Evolutionary conservation across 2,888 invertebrate species (phyloP), one percentile per base, ranked within the genome.

Genomic region (Byasa hedistus): DNA sequence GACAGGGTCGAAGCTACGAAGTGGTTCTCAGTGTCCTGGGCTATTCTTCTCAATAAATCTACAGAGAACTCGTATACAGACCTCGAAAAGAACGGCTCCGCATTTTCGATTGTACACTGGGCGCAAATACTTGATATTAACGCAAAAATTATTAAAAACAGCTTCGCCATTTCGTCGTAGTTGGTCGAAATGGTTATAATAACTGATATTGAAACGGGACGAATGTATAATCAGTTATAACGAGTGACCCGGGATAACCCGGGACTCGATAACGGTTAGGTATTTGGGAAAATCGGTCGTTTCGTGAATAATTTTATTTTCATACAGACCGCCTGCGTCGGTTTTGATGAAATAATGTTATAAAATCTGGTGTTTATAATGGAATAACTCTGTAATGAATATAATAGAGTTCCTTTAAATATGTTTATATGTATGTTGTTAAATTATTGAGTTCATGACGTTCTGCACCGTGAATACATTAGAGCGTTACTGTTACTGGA

Each of bases 1-100:
- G 89, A 89, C 0, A 89, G 69, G 0, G 86, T 81, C 0, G 89
- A 89, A 0, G 82, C 71, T 0, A 89, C 76, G 71, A 89, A 91
- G 61, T 91, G 91, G 24, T 83, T 80, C 0, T 89, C 89, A 0
- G 82, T 84, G 21, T 89, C 87, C 51, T 79, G 75, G 63, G 74
- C 74, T 65, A 77, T 73, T 73, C 75, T 72, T 60, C 48, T 65
- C 21, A 72, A 59, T 71, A 79, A 71, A 71, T 70, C 71, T 66
- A 72, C 62, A 69, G 72, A 72, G 75, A 72, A 76, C 21, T 81
- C 80, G 65, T 77, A 78, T 3, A 79, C 73, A 1, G 78, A 69
- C 39, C 80, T 74, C 24, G 69, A 72, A 24, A 80, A 71, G 3
- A 36, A 48, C 0, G 73, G 70, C 24, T 67, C 58, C 0, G 79